A percentile compares a stretch with the other conserved stretches of the same genome.
Evolutionary conservation across 1,140 invertebrate species (phyloP).

Genomic region (Trichomalopsis sarcophagae): DNA sequence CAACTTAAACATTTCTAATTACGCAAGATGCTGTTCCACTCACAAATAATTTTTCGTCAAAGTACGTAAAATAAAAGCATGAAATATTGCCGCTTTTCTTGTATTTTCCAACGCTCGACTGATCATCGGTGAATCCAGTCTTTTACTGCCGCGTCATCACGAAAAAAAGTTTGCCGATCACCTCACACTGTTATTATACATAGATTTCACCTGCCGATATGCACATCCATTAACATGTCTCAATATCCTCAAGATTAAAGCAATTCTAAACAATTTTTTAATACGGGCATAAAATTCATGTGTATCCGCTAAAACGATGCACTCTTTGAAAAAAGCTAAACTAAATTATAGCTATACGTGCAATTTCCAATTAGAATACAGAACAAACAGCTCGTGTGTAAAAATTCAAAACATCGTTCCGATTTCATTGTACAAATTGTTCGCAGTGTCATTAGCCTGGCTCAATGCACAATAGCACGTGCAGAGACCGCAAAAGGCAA

Average conservation of each 20-base stretch:
- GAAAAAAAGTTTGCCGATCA: not conserved
- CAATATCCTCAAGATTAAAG: too few species aligned
- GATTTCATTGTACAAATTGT: too few species aligned
- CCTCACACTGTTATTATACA: not conserved
- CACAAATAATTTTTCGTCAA: constrained; percentile 17
- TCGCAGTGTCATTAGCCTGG: too few species aligned
- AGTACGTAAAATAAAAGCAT: not conserved
- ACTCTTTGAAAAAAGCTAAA: too few species aligned
- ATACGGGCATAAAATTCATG: not conserved
- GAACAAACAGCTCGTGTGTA: too few species aligned
- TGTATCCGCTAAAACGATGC: not conserved
- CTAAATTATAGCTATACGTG: too few species aligned
- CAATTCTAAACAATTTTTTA: not conserved
- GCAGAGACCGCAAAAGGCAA: too few species aligned
- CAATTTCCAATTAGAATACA: too few species aligned
- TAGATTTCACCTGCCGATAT: not conserved
- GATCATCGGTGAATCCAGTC: not conserved
- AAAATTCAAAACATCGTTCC: too few species aligned
- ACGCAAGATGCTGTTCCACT: not conserved
- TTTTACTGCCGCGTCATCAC: not conserved
- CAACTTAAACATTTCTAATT: too few species aligned
- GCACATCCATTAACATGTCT: not conserved
- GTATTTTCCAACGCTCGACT: constrained; percentile 18
- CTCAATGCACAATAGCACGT: too few species aligned
- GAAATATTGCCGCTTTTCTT: constrained; percentile 19